phyloP scores from a whole-genome alignment of 1,140 invertebrate genomes.

The Lepidurus packardi region DNA sequence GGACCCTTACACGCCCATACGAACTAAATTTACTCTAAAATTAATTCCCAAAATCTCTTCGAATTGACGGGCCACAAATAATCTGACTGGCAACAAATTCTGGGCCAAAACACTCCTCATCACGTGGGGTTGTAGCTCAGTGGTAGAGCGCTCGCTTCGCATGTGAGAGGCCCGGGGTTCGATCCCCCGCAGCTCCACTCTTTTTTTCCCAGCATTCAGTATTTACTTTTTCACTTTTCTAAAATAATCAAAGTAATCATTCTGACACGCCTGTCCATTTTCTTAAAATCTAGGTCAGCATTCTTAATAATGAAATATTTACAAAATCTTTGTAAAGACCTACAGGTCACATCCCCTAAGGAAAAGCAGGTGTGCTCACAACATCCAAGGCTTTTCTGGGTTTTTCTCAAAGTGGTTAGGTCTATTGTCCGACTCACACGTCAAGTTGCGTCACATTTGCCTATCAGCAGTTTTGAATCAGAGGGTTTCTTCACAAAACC shows the following conservation, averaged over 20 bases:
- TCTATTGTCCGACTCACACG: too few relatives aligned
- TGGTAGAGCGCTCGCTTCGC: slow-evolving; percentile 90
- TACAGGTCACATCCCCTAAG: too few relatives aligned
- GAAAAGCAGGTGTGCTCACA: too few relatives aligned
- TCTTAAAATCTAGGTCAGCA: neutral
- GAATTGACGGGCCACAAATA: too few relatives aligned
- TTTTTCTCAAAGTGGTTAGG: too few relatives aligned
- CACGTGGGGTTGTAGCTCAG: slow-evolving; percentile 64
- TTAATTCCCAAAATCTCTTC: too few relatives aligned
- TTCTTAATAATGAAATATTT: neutral
- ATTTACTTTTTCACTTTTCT: neutral
- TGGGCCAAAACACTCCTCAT: neutral
- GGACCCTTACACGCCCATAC: neutral
- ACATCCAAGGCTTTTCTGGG: too few relatives aligned
- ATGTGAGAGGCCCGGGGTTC: slow-evolving; percentile 87
- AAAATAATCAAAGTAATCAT: neutral
- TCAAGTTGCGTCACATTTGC: neutral
- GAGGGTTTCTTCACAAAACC: neutral
- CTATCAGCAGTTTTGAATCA: neutral
- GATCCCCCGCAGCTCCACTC: slow-evolving; percentile 65
- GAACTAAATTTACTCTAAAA: neutral
- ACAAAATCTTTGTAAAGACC: too few relatives aligned
- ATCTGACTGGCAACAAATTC: too few relatives aligned
- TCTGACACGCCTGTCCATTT: neutral
- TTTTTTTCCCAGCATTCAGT: slow-evolving; percentile 40